Conservation (phyloP, 2,113 vertebrate genomes). For the Lepisosteus osseus region DNA sequence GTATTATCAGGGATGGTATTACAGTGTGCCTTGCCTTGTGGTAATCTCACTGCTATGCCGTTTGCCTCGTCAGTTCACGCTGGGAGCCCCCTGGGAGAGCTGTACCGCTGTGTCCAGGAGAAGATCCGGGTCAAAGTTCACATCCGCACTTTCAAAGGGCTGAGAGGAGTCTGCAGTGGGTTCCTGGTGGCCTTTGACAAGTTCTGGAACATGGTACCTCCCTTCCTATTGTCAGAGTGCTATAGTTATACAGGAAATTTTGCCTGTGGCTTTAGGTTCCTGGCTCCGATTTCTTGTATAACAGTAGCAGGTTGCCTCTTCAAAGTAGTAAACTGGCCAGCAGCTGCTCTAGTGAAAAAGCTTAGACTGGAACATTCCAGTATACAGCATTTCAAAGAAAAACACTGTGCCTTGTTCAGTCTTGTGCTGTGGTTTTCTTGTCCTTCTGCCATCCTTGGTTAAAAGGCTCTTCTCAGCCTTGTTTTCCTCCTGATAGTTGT, state of each 20-base stretch:
- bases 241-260: not conserved
- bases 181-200: constrained; percentile 96
- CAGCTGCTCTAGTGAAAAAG: too few relatives aligned
- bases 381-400: too few relatives aligned
- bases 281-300: too few relatives aligned
- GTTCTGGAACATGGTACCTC: constrained; percentile 95
- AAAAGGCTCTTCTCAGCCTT: too few relatives aligned
- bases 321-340: too few relatives aligned
- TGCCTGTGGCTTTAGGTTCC: not conserved
- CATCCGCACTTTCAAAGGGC: constrained; percentile 92
- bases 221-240: not conserved
- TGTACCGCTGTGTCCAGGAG: constrained; percentile 86
- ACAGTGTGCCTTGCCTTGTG: not conserved
- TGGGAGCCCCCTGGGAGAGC: constrained; percentile 87
- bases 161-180: constrained; percentile 90
- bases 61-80: constrained; percentile 73
- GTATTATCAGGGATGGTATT: not conserved
- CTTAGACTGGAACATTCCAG: too few relatives aligned
- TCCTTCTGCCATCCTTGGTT: not conserved
- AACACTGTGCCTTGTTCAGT: too few relatives aligned
- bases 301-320: too few relatives aligned
- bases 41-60: not conserved
- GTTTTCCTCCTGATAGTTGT: too few relatives aligned
- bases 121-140: constrained; percentile 87
- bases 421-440: not conserved